Base-by-base conservation (phyloP, 1,140 invertebrate species). In the Doryteuthis pealeii region DNA sequence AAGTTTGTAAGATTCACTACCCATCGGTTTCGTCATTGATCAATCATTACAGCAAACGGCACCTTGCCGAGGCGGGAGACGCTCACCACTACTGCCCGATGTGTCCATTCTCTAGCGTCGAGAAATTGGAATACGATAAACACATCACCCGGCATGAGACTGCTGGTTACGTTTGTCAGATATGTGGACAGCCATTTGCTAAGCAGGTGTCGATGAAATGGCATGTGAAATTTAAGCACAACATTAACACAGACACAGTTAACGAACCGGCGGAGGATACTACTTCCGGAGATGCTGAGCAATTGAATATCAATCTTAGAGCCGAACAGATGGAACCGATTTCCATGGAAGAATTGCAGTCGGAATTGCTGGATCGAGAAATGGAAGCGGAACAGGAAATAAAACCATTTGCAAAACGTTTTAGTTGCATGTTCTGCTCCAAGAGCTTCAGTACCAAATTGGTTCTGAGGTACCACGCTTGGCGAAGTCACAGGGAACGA, bases 371-470 rank as follows among this genome's bases (percentile, higher is more conserved):
- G 15, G 33, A 35, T 18, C 32, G 22, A 10, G 45, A 70, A 14
- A 35, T 6, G 15, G 54, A 65, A 3, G 49, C 74, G 6, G 45
- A 66, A 5, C 33, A 15, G 15, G 54, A 65, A 4, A 67, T 74
- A 6, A 77, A 79, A 68, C 66, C 66, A 22, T 32, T 68, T 31
- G n/a, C 30, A 6, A 33, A 33, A 14, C 28, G 32, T 33, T 66
- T 77, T 70, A 74, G 45, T 4, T 79, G 78, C 67, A 67, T 70
- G 26, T 74, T 72, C 33, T 79, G 78, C 31, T 35, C 76, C 18
- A 79, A 79, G 62, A 66, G 70, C 8, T 79, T 79, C 35, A 75
- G 78, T 12, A 70, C 74, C 8, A 79, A 77, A 73, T 69, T 77
- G 5, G 76, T 76, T 10, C 30, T 79, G 30, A 76, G 77, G 10